A percentile compares a stretch with the other conserved stretches of the same genome.
These are phyloP conservation scores for Enteromius trimaculatus DNA, from an alignment of 2,797 vertebrate genomes.

Conservation along the genomic window DNA sequence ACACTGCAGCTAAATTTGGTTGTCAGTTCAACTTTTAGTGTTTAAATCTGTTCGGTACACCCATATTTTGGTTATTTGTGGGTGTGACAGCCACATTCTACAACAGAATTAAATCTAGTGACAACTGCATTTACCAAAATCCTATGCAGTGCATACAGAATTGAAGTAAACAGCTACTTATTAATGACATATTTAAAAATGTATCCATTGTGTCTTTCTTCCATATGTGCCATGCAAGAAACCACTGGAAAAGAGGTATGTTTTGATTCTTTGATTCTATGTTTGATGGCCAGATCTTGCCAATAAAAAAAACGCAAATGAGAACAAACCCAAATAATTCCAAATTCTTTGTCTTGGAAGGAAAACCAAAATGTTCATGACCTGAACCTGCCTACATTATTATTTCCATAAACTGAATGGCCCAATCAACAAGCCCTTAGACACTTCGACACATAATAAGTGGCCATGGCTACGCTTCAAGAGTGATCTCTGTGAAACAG, in stretches of 20 bases:
- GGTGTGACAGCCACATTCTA: background rate
- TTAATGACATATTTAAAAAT: background rate
- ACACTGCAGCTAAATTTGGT: background rate
- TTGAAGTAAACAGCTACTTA: background rate
- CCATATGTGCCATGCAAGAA: background rate
- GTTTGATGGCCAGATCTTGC: background rate
- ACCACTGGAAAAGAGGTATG: background rate
- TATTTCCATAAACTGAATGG: background rate
- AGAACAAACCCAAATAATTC: background rate
- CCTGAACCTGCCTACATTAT: background rate
- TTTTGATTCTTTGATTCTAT: background rate
- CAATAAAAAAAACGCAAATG: background rate
- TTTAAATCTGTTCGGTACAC: background rate
- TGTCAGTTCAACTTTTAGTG: background rate
- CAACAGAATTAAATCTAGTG: background rate
- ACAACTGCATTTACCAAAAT: background rate
- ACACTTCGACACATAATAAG: background rate
- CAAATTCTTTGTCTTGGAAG: background rate
- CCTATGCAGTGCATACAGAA: background rate
- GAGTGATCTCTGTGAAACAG: background rate
- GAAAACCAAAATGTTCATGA: background rate
- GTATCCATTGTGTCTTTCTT: background rate
- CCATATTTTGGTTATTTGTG: background rate
- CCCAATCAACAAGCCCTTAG: background rate
- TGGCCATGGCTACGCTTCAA: background rate